Percentiles rank a stretch among this genome's conserved stretches.
phyloP scores from a whole-genome alignment of 2,113 vertebrate species.

The Trochalopteron elliotii region DNA sequence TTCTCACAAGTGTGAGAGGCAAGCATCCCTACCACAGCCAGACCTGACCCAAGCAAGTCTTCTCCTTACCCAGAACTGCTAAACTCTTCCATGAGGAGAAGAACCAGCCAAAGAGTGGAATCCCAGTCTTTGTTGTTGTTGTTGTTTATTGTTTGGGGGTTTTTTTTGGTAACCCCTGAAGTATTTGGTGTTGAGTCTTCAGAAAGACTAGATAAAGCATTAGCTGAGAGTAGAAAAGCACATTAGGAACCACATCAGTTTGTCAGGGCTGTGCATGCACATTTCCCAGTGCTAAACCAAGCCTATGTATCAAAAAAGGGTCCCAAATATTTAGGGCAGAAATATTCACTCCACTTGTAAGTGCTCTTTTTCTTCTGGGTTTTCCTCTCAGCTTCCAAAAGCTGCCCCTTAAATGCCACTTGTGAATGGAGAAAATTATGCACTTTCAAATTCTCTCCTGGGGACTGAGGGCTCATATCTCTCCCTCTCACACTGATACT shows the following conservation, averaged over 20 bases:
- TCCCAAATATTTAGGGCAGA: not conserved
- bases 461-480: conserved; percentile 5
- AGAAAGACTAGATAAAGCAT: not conserved
- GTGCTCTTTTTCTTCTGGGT: not conserved
- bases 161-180: not conserved
- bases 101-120: not conserved
- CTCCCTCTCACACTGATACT: conserved; percentile 17
- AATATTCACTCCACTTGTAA: not conserved
- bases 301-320: not conserved
- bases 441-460: conserved; percentile 37
- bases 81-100: not conserved
- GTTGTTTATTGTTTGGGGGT: not conserved
- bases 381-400: not conserved
- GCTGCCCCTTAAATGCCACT: not conserved
- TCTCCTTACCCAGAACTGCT: not conserved
- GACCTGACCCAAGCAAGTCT: not conserved
- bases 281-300: not conserved
- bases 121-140: not conserved
- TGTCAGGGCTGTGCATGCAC: not conserved
- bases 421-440: not conserved
- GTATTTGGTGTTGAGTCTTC: not conserved
- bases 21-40: not conserved
- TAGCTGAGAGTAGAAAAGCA: not conserved
- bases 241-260: not conserved
- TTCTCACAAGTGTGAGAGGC: not conserved